Conservation (phyloP, 2,797 vertebrate genomes). For the Spizella passerina region DNA sequence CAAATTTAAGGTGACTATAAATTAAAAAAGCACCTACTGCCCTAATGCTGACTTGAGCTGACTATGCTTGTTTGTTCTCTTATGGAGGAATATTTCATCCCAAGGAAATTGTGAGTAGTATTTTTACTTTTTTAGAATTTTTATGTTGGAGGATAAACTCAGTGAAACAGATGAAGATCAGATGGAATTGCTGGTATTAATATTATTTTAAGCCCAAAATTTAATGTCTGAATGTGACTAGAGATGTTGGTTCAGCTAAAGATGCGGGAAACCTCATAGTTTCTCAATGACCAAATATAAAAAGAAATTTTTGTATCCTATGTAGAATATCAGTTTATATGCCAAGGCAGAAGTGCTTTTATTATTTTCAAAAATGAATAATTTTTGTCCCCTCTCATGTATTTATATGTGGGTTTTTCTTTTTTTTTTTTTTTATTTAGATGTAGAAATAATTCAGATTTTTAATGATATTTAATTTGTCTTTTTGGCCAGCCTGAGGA, state of each 20-base stretch:
- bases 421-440: neutral
- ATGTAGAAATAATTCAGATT: neutral
- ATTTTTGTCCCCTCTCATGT: neutral
- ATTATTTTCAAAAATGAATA: neutral
- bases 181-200: neutral
- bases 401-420: fast-evolving
- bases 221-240: neutral
- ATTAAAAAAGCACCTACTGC: neutral
- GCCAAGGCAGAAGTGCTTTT: neutral
- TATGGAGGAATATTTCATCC: neutral
- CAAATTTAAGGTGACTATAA: neutral
- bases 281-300: neutral
- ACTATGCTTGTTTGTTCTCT: neutral
- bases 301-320: neutral
- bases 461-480: neutral
- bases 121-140: neutral
- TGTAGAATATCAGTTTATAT: neutral
- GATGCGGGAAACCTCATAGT: neutral
- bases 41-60: neutral
- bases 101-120: slow-evolving; percentile 34
- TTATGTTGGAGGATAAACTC: neutral
- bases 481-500: neutral
- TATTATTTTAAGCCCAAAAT: neutral
- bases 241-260: neutral
- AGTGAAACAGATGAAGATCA: neutral